Evolutionary conservation across 2,888 invertebrate species (phyloP).

Genomic region (Thumatha senex): DNA sequence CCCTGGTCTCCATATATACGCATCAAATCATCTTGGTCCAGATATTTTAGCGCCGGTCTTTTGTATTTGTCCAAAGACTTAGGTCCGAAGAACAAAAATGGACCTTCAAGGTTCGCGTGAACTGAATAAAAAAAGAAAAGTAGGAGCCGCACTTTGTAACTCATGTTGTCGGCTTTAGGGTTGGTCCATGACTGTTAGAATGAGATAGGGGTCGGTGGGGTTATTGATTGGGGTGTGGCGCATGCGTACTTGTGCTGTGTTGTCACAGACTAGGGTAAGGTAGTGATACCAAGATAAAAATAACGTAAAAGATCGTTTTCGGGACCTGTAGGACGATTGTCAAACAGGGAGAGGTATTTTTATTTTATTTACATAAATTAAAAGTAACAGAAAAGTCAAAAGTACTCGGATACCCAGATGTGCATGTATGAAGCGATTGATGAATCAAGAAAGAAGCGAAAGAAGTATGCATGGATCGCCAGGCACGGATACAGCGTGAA

Average conservation of each 20-base stretch:
- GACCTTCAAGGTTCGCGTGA: conserved; percentile 80
- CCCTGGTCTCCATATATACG: conserved; percentile 82
- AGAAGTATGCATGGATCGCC: too few relatives aligned
- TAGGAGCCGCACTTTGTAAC: conserved; percentile 19
- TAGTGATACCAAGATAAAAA: neutral
- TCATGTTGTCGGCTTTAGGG: conserved; percentile 25
- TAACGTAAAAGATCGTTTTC: conserved; percentile 12
- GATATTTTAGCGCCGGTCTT: conserved; percentile 76
- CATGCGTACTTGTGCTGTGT: conserved; percentile 14
- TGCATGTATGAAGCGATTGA: too few relatives aligned
- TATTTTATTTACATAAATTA: too few relatives aligned
- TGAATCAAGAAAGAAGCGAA: too few relatives aligned
- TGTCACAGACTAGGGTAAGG: too few relatives aligned
- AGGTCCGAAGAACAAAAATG: conserved; percentile 84
- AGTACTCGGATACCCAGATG: too few relatives aligned
- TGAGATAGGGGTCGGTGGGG: neutral
- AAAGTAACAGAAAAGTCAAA: too few relatives aligned
- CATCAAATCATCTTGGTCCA: conserved; percentile 82
- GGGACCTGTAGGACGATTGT: too few relatives aligned
- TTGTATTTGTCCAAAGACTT: conserved; percentile 72
- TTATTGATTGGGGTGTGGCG: conserved; percentile 24
- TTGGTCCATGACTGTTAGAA: conserved; percentile 15
- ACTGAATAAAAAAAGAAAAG: conserved; percentile 37
- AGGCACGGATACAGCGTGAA: too few relatives aligned
- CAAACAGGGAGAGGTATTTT: too few relatives aligned